Base-by-base conservation (phyloP, 2,113 vertebrate species). In the Lagopus muta region DNA sequence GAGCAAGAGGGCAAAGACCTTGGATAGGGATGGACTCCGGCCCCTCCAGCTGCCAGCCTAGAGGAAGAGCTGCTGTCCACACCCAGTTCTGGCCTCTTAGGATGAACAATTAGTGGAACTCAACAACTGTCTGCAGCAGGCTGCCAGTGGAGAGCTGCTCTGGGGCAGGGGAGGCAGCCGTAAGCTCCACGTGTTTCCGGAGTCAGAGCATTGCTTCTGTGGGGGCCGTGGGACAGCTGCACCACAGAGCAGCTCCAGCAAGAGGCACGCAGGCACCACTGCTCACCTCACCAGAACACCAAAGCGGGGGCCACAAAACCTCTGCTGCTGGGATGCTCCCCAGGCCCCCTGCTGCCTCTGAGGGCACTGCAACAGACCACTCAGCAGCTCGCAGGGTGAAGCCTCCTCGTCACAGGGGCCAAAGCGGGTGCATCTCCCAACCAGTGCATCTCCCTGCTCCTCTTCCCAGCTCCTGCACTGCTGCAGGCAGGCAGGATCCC, bases 351-450 rank as follows among this genome's bases (percentile, higher is more conserved):
- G 43, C 43, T 30, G 18, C 32, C 54, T 43, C 12, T 4, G 14
- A 28, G 79, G 52, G 32, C 50, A 11, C 6, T 3, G 10, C 0
- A 0, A 65, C 8, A 8, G 21, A 36, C 5, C 3, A 0, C 30
- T 10, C 1, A 13, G 34, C 17, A 32, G 27, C 8, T 21, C 14
- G 9, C 21, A 28, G 18, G 22, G 40, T 1, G 2, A 11, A 22
- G 16, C 36, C 10, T 8, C 36, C 52, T 38, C 1, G 6, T 21
- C 13, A 45, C 55, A 28, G 19, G 1, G 22, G 19, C 48, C 43
- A 60, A 27, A n/a, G 30, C 42, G 43, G 48, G 4, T 9, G 10
- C 1, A 3, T 36, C 65, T 71, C 48, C 57, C 38, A 15, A 10
- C 25, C 24, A 8, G 18, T 4, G 11, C 22, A 20, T 36, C 24